Base-by-base conservation (phyloP, 2,888 invertebrate genomes). In the Geophilus truncorum region DNA sequence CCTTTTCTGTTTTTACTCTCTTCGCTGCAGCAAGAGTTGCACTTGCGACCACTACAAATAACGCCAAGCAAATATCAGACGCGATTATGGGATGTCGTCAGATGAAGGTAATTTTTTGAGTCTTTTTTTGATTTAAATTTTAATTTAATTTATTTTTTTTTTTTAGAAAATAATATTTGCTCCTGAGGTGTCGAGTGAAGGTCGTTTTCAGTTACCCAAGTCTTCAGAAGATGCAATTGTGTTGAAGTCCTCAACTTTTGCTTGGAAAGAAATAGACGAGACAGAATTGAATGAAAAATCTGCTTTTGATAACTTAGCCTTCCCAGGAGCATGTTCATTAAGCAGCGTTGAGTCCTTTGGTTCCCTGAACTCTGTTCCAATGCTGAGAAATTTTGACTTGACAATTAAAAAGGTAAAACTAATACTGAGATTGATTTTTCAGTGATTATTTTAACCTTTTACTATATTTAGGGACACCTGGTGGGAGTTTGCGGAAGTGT, bases 401-500 rank as follows among this genome's bases (percentile, higher is more conserved):
- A 83, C 84, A 18, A 83, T 86, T 0, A 83, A 83, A 70, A 82
- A 84, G 82, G 87, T 86, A n/a, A n/a, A 45, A 82, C 88, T 80
- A 88, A 88, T 9, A 82, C 88, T 23, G 87, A 87, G 83, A 88
- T 88, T 3, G 81, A 85, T 57, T 87, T 88, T 10, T 89, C 88
- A 51, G 87, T 82, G 89, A 88, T 80, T 88, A 89, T 83, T 86
- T 86, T 78, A 87, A 88, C 0, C 84, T 89, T 9, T 83, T 89
- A 0, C 85, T 86, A 23, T 86, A 88, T 2, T 85, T 88, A 89
- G 86, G 89, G 89, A 18, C 87, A 87, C 82, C 84, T 90, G 45
- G 85, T 90, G 80, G 91, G 90, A n/a, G 87, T 91, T 77, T 90
- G 90, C 84, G 91, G 91, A 0, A 85, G 86, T 21, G 89, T 90